phyloP scores from a whole-genome alignment of 1,140 invertebrate genomes.

The Meloidogyne chitwoodi region DNA sequence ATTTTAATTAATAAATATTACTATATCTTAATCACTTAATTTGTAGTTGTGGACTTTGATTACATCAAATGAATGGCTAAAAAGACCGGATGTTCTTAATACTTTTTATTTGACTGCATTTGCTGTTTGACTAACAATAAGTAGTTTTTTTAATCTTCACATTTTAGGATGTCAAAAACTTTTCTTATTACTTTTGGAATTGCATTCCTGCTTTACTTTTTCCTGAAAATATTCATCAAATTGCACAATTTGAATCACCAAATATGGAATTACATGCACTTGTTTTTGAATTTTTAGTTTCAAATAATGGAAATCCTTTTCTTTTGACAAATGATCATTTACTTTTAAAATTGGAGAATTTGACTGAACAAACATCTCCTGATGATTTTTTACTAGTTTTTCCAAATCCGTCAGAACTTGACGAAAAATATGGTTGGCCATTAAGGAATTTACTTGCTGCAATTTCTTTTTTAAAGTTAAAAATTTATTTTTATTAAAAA shows the following conservation, averaged over 20 bases:
- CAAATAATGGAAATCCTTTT: slow-evolving; percentile 16
- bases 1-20: too few species aligned
- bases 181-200: slow-evolving; percentile 37
- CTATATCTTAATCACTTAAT: too few species aligned
- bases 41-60: slow-evolving; percentile 34
- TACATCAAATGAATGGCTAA: slow-evolving; percentile 22
- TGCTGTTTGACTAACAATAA: slow-evolving; percentile 20
- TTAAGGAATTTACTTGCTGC: slow-evolving; percentile 36
- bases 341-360: slow-evolving; percentile 1
- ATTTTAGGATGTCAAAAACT: slow-evolving; percentile 40
- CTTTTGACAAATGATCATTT: slow-evolving; percentile 17
- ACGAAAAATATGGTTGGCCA: slow-evolving; percentile 28
- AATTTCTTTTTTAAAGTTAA: slow-evolving; percentile 38
- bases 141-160: not conserved
- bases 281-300: slow-evolving; percentile 6
- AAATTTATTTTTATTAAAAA: not conserved
- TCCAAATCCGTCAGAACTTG: slow-evolving; percentile 29
- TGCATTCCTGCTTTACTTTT: slow-evolving; percentile 39
- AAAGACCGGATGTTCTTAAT: slow-evolving; percentile 22
- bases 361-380: not conserved
- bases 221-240: slow-evolving; percentile 20
- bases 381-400: slow-evolving; percentile 33
- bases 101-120: slow-evolving; percentile 33
- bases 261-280: slow-evolving; percentile 10
- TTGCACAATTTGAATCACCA: not conserved